phyloP scores from a whole-genome alignment of 2,888 invertebrate genomes.

The Rapana venosa region DNA sequence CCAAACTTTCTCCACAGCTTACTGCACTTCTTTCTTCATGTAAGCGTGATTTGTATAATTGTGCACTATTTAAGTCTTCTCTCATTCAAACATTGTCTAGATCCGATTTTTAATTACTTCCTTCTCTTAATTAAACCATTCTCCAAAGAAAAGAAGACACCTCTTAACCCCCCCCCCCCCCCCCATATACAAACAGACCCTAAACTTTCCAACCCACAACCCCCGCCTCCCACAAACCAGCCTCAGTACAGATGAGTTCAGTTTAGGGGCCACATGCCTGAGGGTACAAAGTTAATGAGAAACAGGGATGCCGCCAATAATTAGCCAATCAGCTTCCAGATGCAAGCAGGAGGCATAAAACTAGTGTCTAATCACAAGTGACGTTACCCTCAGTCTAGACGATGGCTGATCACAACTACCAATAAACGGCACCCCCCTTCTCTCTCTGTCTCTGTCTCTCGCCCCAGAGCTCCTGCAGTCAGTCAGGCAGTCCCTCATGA shows the following conservation, averaged over 20 bases:
- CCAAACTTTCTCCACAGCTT: no score
- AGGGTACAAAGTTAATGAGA: neutral
- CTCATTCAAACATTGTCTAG: no score
- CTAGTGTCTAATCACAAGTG: neutral
- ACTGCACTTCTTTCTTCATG: no score
- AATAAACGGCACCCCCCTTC: neutral
- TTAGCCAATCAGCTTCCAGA: constrained; percentile 17
- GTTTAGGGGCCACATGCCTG: constrained; percentile 31
- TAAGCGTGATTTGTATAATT: no score
- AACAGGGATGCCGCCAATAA: constrained; percentile 24
- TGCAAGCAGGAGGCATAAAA: neutral
- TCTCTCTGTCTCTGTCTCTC: neutral
- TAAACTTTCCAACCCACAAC: neutral
- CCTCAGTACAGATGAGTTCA: neutral
- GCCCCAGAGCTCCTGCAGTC: no score
- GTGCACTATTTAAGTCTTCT: no score
- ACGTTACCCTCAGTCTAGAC: neutral
- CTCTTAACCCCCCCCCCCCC: neutral
- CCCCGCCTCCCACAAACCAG: neutral
- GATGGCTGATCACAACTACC: neutral
- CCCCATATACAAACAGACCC: neutral
- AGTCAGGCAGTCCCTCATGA: no score
- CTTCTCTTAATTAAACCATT: no score
- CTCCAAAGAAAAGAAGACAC: neutral
- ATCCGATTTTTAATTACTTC: no score